Conservation (phyloP, 2,888 invertebrate genomes). For the Agonopterix heracliana region DNA sequence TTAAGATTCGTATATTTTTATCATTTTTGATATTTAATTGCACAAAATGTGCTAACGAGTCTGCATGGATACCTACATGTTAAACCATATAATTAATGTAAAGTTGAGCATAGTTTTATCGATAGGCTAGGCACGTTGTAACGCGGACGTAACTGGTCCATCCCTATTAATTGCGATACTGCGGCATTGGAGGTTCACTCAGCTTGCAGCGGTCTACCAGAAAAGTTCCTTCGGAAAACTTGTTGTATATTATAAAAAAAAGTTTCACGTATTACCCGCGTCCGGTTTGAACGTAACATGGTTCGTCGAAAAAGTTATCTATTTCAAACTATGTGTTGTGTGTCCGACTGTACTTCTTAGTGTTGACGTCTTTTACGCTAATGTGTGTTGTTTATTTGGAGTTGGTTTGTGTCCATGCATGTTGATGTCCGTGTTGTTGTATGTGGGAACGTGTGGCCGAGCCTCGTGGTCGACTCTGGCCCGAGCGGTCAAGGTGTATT, state of each 20-base stretch:
- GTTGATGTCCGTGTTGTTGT: constrained; percentile 12
- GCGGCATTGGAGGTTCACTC: constrained; percentile 14
- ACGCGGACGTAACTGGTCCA: constrained; percentile 4
- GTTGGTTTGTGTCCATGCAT: constrained; percentile 9
- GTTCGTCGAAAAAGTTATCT: constrained; percentile 4
- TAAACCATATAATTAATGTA: too few species aligned
- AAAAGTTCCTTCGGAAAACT: constrained; percentile 5
- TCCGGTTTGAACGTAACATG: constrained; percentile 1
- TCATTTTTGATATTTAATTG: too few species aligned
- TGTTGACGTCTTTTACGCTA: constrained; percentile 8
- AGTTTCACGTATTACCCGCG: constrained; percentile 12
- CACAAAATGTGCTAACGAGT: too few species aligned
- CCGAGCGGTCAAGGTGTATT: too few species aligned
- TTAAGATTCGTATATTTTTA: too few species aligned
- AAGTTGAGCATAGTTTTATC: constrained; percentile 4
- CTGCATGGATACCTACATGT: too few species aligned
- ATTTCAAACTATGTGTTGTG: constrained; percentile 7
- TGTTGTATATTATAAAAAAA: constrained; percentile 7
- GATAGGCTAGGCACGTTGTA: constrained; percentile 4
- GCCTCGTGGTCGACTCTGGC: neutral
- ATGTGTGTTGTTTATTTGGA: constrained; percentile 11
- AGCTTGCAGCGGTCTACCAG: constrained; percentile 5
- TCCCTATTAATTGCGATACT: constrained; percentile 18
- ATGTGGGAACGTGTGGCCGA: constrained; percentile 5
- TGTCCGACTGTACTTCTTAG: constrained; percentile 4